Conservation (phyloP, 2,797 vertebrate species). For the Sebastolobus alascanus region DNA sequence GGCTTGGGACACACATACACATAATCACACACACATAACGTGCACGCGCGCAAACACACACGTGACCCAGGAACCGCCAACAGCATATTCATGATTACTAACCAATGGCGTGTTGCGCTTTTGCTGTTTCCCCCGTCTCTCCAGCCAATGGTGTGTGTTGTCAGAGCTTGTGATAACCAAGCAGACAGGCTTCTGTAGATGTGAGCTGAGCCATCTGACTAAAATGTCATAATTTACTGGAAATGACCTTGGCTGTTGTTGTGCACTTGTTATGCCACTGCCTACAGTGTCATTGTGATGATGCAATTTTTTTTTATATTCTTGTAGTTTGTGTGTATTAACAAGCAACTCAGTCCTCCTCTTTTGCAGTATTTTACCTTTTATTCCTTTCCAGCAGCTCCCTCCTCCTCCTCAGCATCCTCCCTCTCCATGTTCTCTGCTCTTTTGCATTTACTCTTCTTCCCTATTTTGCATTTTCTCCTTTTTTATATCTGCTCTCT, state of each 20-base stretch:
- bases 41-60: not conserved
- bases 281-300: not conserved
- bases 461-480: conserved; percentile 13
- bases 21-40: conserved; percentile 1
- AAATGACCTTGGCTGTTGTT: not conserved
- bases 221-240: not conserved
- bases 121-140: conserved; percentile 32
- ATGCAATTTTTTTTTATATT: not conserved
- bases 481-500: not conserved
- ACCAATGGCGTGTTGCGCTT: conserved; percentile 58
- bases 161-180: conserved; percentile 27
- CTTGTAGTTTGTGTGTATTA: conserved; percentile 3
- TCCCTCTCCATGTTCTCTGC: conserved; percentile 9
- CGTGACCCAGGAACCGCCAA: conserved; percentile 56
- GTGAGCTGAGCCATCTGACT: not conserved
- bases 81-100: conserved; percentile 58
- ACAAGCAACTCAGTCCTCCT: conserved; percentile 1
- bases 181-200: not conserved
- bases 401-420: conserved; percentile 3
- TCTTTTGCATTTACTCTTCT: conserved; percentile 19
- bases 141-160: conserved; percentile 47
- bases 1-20: conserved; percentile 63
- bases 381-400: conserved; percentile 9
- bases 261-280: not conserved
- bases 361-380: conserved; percentile 40